Evolutionary conservation across 2,888 invertebrate genomes (phyloP), one percentile per base, ranked within the genome.

Genomic region (Heliconius cydno): DNA sequence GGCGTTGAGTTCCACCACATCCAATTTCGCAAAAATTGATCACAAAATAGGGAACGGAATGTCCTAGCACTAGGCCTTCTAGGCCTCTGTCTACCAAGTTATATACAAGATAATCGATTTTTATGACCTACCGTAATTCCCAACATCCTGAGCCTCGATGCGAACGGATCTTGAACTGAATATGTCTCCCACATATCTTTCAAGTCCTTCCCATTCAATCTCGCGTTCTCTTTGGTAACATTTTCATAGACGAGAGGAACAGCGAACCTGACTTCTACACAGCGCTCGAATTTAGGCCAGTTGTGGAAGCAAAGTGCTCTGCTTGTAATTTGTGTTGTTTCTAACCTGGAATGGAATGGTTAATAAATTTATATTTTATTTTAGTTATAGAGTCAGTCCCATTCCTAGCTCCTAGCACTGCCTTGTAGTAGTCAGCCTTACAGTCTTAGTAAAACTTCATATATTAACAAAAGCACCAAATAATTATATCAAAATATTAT

Each of bases 271-370:
- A 95, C 88, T 34, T 89, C 88, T 0, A 90, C 86, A 82, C 95
- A 95, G 25, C 83, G 85, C 81, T 92, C 90, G 79, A 86, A 91
- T 76, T 88, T 86, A 0, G 95, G 95, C 95, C 95, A 95, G 83
- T 91, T 88, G 82, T 92, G 86, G 82, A 90, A 92, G 87, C 95
- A 95, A 22, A 89, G 81, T 0, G 87, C 85, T 0, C 87, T 85
- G 46, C 86, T 85, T 1, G 88, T 90, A 76, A 94, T 91, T 81
- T 92, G 91, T 1, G 94, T 91, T 0, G 88, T 88, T 82, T 93
- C 90, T 25, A 83, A 82, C 34, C 95, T 95, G 90, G 7, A 70
- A 70, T 25, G 25, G 70, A 41, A 13, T 65, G 25, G 28, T 65
- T 13, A 3, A 63, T 28, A 13, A n/a, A 9, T 25, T 3, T 25